A percentile compares a stretch with the other conserved stretches of the same genome.
Evolutionary conservation across 1,140 invertebrate genomes (phyloP).

Genomic region (Frieseomelitta varia): DNA sequence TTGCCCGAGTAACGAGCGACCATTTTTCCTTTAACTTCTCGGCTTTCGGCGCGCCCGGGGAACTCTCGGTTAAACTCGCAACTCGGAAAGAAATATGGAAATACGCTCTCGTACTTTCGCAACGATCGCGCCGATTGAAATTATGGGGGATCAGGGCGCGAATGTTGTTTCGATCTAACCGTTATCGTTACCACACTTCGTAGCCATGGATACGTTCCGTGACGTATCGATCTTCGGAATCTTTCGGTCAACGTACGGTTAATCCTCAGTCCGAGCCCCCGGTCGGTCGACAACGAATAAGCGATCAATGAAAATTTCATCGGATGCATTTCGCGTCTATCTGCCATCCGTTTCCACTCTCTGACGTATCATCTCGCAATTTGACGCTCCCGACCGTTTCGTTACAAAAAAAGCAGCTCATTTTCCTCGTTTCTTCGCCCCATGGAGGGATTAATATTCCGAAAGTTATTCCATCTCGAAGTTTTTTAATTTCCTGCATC

Average conservation of each 20-base stretch:
- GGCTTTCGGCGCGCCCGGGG: neutral
- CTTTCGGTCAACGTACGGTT: neutral
- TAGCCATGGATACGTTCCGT: neutral
- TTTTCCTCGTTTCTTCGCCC: no score
- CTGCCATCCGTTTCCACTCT: no score
- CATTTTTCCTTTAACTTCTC: conserved; percentile 13
- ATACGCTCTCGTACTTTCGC: neutral
- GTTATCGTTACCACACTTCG: neutral
- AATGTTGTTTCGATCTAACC: neutral
- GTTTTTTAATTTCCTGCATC: neutral
- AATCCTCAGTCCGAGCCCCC: neutral
- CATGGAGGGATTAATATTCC: neutral
- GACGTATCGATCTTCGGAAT: neutral
- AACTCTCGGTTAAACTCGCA: conserved; percentile 5
- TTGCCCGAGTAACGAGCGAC: conserved; percentile 9
- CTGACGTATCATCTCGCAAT: no score
- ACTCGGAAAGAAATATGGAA: neutral
- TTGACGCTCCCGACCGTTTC: neutral
- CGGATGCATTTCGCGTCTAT: neutral
- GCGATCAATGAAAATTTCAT: neutral
- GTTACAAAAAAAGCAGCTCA: neutral
- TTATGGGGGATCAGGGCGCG: neutral
- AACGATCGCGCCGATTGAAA: neutral
- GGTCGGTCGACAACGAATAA: neutral
- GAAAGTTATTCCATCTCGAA: neutral